Conservation (phyloP, 2,113 vertebrate genomes). For the Hypanus sabinus region DNA sequence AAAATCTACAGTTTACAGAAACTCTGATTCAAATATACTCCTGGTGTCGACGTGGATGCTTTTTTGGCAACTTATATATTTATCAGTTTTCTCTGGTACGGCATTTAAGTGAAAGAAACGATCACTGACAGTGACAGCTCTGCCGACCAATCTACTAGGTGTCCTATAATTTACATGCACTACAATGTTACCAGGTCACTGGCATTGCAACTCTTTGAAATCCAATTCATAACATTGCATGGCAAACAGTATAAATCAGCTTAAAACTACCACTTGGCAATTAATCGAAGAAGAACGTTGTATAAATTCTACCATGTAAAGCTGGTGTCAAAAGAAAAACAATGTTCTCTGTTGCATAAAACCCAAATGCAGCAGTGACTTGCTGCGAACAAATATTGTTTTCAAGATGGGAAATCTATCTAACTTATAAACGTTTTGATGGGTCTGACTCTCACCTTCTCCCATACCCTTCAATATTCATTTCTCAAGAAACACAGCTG, state of each 20-base stretch:
- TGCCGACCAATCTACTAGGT: too few species aligned
- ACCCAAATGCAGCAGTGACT: not conserved
- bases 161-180: not conserved
- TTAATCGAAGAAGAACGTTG: not conserved
- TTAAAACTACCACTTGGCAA: not conserved
- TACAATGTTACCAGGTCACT: not conserved
- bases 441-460: not conserved
- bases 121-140: not conserved
- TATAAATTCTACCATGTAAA: not conserved
- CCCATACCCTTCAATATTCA: not conserved
- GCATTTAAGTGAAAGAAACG: not conserved
- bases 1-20: conserved; percentile 26
- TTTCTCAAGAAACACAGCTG: not conserved
- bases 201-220: not conserved
- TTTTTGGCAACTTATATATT: conserved; percentile 29
- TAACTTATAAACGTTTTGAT: not conserved
- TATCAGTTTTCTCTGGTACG: not conserved
- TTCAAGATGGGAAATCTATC: not conserved
- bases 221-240: not conserved
- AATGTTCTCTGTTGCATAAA: not conserved
- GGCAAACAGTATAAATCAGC: not conserved
- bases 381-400: not conserved
- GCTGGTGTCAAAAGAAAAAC: not conserved
- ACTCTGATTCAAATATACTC: conserved; percentile 11
- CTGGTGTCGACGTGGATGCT: not conserved